Base-by-base conservation (phyloP, 2,113 vertebrate genomes). In the Melanotaenia duboulayi region DNA sequence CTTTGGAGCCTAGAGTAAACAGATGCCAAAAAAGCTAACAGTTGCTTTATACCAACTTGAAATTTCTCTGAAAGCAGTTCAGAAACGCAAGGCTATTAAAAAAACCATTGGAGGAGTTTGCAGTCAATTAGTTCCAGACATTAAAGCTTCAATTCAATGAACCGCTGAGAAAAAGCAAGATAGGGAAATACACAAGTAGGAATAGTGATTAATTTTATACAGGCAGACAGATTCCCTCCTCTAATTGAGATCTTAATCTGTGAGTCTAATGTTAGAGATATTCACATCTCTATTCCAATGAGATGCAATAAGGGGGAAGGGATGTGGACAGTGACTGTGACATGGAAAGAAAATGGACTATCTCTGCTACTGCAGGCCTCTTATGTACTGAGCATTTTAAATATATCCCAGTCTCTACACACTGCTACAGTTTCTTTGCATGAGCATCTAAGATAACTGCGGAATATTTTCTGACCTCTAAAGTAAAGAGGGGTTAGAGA, bases 171-270 rank as follows among this genome's bases (percentile, higher is more conserved):
- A 49, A 58, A 56, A 63, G 39, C 24, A 73, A 60, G 56, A 80
- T 69, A 61, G 39, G 37, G 60, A 85, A 83, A 85, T 62, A 17
- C 59, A 59, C 63, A 54, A 73, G 71, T 72, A 84, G 80, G 64
- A 83, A 85, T 48, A 22, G 37, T 70, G 57, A 83, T 76, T 79
- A 3, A 49, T 82, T 80, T 82, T 72, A 67, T 82, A 78, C 39
- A 64, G 52, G 54, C 55, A 65, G 69, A 68, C 48, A 72, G 68
- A 81, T 65, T 80, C 59, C 46, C 55, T 60, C 22, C 51, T 83
- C 69, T 78, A 83, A 87, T 55, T 87, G 81, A 80, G 85, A 86
- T 89, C 50, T 78, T 90, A 84, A 89, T 89, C 87, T 76, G 69
- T 55, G 73, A 84, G 73, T 82, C 69, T 80, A 86, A 89, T 78